Percentiles rank a stretch among this genome's conserved stretches.
These are phyloP conservation scores for Micrastur ruficollis DNA, from an alignment of 2,797 vertebrate species.

Conservation along the genomic window DNA sequence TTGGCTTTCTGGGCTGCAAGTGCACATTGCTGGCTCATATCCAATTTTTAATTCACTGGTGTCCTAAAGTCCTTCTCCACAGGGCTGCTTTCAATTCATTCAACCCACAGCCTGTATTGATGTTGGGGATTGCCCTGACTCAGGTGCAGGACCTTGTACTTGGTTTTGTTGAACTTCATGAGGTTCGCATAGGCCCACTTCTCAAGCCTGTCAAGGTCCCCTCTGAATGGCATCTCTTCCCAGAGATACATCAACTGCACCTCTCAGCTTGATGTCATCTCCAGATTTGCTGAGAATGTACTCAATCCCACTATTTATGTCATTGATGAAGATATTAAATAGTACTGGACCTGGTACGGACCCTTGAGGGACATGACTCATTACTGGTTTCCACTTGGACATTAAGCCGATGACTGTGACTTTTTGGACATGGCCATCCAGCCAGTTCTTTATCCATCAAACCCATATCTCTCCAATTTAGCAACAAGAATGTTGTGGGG, in stretches of 20 bases:
- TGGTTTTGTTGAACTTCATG: neutral
- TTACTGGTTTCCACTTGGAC: neutral
- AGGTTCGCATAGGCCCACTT: neutral
- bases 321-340: neutral
- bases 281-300: neutral
- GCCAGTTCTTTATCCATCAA: neutral
- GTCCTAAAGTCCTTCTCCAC: too few species aligned
- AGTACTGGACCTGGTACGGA: neutral
- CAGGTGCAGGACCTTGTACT: too few species aligned
- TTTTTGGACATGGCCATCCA: fast-evolving
- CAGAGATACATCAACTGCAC: neutral
- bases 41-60: too few species aligned
- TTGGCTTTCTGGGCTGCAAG: neutral
- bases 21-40: too few species aligned
- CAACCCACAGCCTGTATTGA: too few species aligned
- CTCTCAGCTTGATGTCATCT: neutral
- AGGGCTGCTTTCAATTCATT: too few species aligned
- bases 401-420: neutral
- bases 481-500: neutral
- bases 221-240: fast-evolving
- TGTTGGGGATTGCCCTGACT: too few species aligned
- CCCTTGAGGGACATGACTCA: neutral
- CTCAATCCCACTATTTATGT: neutral
- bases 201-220: neutral
- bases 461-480: neutral